phyloP scores from a whole-genome alignment of 2,113 vertebrate genomes.

The Hystrix brachyura region DNA sequence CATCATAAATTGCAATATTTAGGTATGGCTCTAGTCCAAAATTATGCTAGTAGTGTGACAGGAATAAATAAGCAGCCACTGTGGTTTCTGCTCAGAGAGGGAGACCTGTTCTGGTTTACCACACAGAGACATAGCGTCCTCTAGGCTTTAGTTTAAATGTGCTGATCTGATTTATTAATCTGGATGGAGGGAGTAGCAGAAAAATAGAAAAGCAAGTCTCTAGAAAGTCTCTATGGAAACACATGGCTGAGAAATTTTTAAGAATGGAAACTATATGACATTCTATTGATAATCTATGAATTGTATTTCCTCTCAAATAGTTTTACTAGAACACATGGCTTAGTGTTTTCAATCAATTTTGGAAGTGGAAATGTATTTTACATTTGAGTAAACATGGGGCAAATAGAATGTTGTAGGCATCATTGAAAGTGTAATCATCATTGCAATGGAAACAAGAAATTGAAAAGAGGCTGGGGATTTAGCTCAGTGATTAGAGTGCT shows the following conservation, averaged over 20 bases:
- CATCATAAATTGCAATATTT: background rate
- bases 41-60: background rate
- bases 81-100: background rate
- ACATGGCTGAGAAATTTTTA: background rate
- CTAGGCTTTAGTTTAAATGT: background rate
- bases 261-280: background rate
- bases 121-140: background rate
- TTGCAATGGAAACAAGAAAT: background rate
- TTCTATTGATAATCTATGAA: background rate
- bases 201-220: background rate
- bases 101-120: background rate
- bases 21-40: background rate
- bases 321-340: background rate
- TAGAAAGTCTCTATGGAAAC: background rate
- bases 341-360: background rate
- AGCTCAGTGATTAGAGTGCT: no score
- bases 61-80: background rate
- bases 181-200: background rate
- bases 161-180: background rate
- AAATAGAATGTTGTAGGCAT: background rate
- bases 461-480: background rate
- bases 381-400: background rate
- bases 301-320: conserved; percentile 12
- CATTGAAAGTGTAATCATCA: background rate
- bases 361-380: background rate